A percentile compares a stretch with the other conserved stretches of the same genome.
These are phyloP conservation scores for Xestoiulus laeticollis DNA, from an alignment of 2,888 invertebrate species.

Conservation along the genomic window DNA sequence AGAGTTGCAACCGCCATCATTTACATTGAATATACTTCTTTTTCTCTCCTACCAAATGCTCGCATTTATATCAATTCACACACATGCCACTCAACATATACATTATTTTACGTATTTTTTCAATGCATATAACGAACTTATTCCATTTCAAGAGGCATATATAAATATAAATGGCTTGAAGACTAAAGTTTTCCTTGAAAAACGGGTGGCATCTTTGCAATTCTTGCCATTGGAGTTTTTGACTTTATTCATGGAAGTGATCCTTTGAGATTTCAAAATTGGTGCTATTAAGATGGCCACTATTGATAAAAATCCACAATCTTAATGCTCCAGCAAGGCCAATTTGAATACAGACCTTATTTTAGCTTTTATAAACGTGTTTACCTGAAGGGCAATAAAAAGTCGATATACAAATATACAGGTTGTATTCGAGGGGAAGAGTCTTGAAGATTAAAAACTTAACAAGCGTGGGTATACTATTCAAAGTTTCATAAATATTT, in stretches of 20 bases:
- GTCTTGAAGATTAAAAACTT: background rate
- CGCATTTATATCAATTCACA: background rate
- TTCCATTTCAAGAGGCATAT: background rate
- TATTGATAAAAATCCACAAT: constrained; percentile 1
- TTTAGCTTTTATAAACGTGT: background rate
- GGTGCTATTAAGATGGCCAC: constrained; percentile 1
- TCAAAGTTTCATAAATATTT: constrained; percentile 1
- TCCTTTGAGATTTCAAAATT: background rate
- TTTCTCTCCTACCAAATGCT: background rate
- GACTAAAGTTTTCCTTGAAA: background rate
- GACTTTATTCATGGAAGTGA: background rate
- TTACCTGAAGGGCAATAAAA: background rate
- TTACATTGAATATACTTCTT: background rate
- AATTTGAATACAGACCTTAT: background rate
- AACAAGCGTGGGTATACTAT: background rate
- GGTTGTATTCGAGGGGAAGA: background rate
- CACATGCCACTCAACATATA: background rate
- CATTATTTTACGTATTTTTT: background rate
- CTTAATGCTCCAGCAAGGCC: background rate
- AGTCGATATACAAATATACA: background rate
- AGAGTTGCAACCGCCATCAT: background rate
- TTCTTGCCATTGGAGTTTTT: background rate
- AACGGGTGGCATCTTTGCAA: background rate
- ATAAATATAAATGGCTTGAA: background rate
- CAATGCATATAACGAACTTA: background rate